These are phyloP conservation scores for Xiphorhynchus erythropygius DNA, from an alignment of 2,797 vertebrate genomes.

Conservation along the genomic window DNA sequence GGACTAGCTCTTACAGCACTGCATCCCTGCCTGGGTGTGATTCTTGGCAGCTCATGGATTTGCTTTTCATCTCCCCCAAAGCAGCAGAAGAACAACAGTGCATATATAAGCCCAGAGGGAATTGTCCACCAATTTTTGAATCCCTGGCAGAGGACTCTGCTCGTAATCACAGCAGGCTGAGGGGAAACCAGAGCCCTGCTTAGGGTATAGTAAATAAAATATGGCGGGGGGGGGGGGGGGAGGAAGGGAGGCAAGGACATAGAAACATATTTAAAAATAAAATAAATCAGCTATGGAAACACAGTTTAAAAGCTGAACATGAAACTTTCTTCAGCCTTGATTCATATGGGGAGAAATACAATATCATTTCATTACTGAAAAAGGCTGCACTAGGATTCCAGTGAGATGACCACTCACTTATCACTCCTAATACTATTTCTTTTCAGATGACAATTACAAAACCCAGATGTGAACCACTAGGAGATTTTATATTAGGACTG, in stretches of 20 bases:
- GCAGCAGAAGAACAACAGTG: background rate
- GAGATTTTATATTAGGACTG: conserved; percentile 26
- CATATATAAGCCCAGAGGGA: background rate
- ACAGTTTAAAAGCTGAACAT: background rate
- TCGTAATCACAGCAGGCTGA: background rate
- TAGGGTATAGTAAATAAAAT: conserved; percentile 19
- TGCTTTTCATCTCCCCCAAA: background rate
- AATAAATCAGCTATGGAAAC: background rate
- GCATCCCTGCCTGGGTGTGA: background rate
- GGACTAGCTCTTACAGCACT: background rate
- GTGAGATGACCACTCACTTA: conserved; percentile 33
- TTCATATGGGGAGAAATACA: background rate
- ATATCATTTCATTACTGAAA: conserved; percentile 32
- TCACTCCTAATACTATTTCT: background rate
- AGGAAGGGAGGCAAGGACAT: background rate
- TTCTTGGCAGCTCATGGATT: conserved; percentile 19
- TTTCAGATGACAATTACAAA: conserved; percentile 49
- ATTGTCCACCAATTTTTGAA: background rate
- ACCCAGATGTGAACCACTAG: conserved; percentile 48
- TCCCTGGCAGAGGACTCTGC: background rate
- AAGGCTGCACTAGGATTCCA: background rate
- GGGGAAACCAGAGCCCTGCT: conserved; percentile 33
- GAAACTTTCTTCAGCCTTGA: background rate
- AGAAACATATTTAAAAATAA: background rate
- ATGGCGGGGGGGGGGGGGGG: too few relatives aligned